phyloP scores from a whole-genome alignment of 2,888 invertebrate genomes.

The Thumatha senex region DNA sequence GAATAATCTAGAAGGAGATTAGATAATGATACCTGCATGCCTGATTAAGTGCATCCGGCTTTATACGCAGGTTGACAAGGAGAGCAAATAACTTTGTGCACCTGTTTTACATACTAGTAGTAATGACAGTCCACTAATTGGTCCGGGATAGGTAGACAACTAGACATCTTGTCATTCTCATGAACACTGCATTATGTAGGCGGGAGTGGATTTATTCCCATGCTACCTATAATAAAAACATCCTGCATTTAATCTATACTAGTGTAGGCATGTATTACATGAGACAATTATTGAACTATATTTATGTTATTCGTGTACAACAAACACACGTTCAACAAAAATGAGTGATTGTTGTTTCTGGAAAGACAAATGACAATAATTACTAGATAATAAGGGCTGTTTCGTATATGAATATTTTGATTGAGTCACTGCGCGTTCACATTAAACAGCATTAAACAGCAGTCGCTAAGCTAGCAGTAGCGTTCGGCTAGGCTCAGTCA shows the following conservation, averaged over 20 bases:
- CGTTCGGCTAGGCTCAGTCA: too few species aligned
- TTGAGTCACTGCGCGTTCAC: too few species aligned
- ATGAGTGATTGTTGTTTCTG: too few species aligned
- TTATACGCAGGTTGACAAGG: constrained; percentile 14
- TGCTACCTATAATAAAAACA: constrained; percentile 3
- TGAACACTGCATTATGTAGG: constrained; percentile 13
- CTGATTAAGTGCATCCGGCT: constrained; percentile 51
- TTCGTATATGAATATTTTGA: too few species aligned
- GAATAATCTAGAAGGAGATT: constrained; percentile 46
- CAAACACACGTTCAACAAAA: too few species aligned
- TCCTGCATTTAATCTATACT: constrained; percentile 12
- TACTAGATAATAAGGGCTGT: too few species aligned
- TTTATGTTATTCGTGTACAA: not conserved
- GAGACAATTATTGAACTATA: not conserved
- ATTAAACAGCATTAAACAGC: too few species aligned
- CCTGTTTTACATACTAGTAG: constrained; percentile 48
- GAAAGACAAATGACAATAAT: too few species aligned
- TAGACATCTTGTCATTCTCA: constrained; percentile 24
- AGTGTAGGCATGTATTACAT: not conserved
- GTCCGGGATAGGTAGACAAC: constrained; percentile 35
- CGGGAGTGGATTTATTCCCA: constrained; percentile 18
- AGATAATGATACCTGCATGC: constrained; percentile 40
- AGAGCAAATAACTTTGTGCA: constrained; percentile 30
- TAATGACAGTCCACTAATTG: constrained; percentile 40
- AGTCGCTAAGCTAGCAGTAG: too few species aligned